Evolutionary conservation across 1,140 invertebrate species (phyloP), one percentile per base, ranked within the genome.

Genomic region (Eulimnadia texana): DNA sequence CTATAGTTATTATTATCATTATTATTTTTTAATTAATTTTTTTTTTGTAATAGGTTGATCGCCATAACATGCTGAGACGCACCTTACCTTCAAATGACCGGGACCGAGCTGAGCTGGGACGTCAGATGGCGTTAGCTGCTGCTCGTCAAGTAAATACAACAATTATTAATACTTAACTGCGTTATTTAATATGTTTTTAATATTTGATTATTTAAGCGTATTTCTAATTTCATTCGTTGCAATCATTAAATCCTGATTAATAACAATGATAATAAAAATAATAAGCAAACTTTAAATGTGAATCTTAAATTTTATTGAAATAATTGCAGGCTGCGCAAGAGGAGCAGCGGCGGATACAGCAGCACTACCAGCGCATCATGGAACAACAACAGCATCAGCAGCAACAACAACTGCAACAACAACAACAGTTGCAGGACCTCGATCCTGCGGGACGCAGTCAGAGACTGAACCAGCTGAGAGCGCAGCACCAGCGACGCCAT

Each of bases 401-500:
- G 63, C 67, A 69, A 63, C 57, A 66, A 56, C 64, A 63, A 23
- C 54, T 56, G 9, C 51, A 63, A 58, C 51, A 24, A 42, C 62
- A 50, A 50, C 11, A 11, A 33, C 55, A 10, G 52, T 47, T 53
- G 22, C 59, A 19, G 58, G 59, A 13, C 58, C 50, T 25, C 61
- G 63, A 50, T 54, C 63, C 19, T 57, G 29, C 47, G 13, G 63
- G 63, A 27, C 65, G 64, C 20, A 66, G 69, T 23, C 68, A 68
- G 16, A 58, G 77, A 24, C 78, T 80, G 61, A 77, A 79, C 61
- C 73, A 78, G 61, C 64, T 80, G 47, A 64, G 78, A 22, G 71
- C 72, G 3, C 72, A 78, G 60, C 78, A 81, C 64, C 79, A 80
- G 67, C 68, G 75, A 20, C 67, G 74, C 29, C 79, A 81, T 65